A percentile compares a stretch with the other conserved stretches of the same genome.
These are phyloP conservation scores for Rhinolophus ferrumequinum DNA, from an alignment of 2,113 vertebrate species.

Conservation along the genomic window DNA sequence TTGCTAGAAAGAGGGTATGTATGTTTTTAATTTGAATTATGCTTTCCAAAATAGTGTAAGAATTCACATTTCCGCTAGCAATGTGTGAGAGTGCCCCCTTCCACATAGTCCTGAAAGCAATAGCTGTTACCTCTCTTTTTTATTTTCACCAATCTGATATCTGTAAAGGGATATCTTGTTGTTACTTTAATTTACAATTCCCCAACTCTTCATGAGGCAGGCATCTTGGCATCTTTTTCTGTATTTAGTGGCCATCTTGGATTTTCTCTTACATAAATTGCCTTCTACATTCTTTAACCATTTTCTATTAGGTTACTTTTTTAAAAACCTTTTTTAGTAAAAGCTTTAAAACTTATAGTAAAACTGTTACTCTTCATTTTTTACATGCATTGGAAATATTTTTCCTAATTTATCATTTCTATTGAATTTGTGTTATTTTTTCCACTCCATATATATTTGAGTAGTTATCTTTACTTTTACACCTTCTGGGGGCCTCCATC, in stretches of 20 bases:
- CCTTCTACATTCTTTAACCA: not conserved
- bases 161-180: not conserved
- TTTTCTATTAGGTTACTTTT: not conserved
- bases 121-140: not conserved
- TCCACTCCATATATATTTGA: not conserved
- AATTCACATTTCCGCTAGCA: not conserved
- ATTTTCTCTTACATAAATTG: not conserved
- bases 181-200: not conserved
- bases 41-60: not conserved
- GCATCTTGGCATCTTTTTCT: not conserved
- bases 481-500: not conserved
- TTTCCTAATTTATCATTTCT: not conserved
- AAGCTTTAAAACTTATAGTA: not conserved
- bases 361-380: not conserved
- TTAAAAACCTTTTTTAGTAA: not conserved
- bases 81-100: not conserved
- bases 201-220: not conserved
- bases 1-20: not conserved
- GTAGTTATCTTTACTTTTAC: not conserved
- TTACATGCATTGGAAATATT: not conserved
- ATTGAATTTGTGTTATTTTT: conserved; percentile 19
- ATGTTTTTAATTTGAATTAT: not conserved
- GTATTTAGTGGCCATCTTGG: not conserved
- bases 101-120: not conserved
- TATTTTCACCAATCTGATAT: conserved; percentile 4